phyloP scores from a whole-genome alignment of 1,140 invertebrate genomes.

The Araneus ventricosus region DNA sequence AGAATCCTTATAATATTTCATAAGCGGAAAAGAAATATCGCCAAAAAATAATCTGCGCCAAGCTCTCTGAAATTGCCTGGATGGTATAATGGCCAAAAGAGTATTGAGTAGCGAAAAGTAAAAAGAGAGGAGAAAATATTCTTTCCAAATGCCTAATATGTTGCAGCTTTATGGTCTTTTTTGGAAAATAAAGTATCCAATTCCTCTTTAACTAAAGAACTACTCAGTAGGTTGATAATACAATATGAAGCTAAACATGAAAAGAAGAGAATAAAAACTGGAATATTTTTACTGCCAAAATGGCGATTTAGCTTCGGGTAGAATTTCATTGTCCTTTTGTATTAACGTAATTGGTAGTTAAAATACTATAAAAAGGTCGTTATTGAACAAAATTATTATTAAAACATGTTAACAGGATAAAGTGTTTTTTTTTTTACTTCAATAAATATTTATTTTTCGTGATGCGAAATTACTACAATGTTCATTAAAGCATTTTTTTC shows the following conservation, averaged over 20 bases:
- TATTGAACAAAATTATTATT: not conserved
- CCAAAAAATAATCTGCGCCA: not conserved
- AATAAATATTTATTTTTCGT: not conserved
- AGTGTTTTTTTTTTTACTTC: not conserved
- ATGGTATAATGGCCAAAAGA: not conserved
- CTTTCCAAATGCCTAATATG: not conserved
- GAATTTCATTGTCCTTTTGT: slow-evolving; percentile 10
- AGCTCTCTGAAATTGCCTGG: not conserved
- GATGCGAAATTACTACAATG: not conserved
- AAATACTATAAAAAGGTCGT: slow-evolving; percentile 13
- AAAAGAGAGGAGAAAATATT: not conserved
- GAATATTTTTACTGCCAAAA: not conserved
- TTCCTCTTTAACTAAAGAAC: not conserved
- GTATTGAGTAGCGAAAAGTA: not conserved
- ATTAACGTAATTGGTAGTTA: slow-evolving; percentile 43
- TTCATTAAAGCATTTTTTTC: not conserved
- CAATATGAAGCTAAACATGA: not conserved
- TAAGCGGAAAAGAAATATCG: not conserved
- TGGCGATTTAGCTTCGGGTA: not conserved
- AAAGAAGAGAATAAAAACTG: not conserved
- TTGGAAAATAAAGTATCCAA: not conserved
- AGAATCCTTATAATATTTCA: not conserved
- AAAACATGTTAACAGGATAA: not conserved
- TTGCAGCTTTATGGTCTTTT: slow-evolving; percentile 3
- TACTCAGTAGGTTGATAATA: not conserved